These are phyloP conservation scores for Rhagonycha fulva DNA, from an alignment of 2,888 invertebrate genomes.

Conservation along the genomic window DNA sequence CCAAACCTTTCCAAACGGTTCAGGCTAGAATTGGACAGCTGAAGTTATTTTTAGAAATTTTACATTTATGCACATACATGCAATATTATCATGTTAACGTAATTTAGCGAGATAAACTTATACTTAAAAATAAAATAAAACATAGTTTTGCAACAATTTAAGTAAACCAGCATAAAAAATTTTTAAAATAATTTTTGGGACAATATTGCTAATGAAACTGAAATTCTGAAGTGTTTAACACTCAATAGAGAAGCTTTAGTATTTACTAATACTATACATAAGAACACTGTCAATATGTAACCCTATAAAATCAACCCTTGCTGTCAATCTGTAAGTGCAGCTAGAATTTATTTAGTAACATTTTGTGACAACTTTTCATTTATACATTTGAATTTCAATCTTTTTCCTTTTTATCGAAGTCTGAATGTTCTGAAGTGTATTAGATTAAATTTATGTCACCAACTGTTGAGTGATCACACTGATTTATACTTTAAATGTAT, in stretches of 20 bases:
- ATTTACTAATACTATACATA: not conserved
- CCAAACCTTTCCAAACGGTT: slow-evolving; percentile 21
- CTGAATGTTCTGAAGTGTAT: not conserved
- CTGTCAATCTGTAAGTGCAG: not conserved
- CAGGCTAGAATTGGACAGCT: slow-evolving; percentile 27
- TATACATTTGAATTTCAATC: not conserved
- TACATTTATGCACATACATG: slow-evolving; percentile 1
- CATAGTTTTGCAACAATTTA: not conserved
- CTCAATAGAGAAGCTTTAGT: not conserved
- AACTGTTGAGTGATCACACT: not conserved
- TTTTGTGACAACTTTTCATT: not conserved
- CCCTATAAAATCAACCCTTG: not conserved
- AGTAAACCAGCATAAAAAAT: not conserved
- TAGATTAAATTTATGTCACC: not conserved
- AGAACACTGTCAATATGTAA: not conserved
- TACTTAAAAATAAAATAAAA: not conserved
- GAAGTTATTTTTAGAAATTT: slow-evolving; percentile 25
- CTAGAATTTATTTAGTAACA: not conserved
- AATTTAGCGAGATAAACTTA: not conserved
- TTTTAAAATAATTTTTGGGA: not conserved
- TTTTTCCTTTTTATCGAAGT: not conserved
- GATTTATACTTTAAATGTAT: not conserved
- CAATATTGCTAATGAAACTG: not conserved
- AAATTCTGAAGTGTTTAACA: not conserved
- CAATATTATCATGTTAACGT: not conserved